Conservation (phyloP, 2,113 vertebrate species). For the Tragelaphus buxtoni region DNA sequence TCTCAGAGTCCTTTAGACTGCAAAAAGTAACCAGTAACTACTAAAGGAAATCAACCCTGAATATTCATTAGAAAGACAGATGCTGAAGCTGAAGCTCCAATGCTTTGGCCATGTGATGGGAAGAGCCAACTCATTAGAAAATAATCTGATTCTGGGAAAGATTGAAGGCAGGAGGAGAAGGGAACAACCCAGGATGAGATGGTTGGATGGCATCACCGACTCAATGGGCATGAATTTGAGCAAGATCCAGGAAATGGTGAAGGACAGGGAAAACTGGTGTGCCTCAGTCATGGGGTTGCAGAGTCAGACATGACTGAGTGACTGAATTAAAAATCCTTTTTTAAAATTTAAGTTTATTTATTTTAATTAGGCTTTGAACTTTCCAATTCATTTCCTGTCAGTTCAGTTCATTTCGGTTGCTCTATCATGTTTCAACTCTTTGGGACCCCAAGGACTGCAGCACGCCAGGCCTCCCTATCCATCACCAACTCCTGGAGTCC, state of each 20-base stretch:
- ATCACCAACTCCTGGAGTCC: background rate
- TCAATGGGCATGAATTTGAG: background rate
- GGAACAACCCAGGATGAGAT: background rate
- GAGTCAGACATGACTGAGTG: background rate
- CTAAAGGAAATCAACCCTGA: background rate
- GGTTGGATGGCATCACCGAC: background rate
- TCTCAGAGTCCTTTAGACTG: background rate
- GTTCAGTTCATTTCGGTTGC: background rate
- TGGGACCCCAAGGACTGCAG: rapidly evolving
- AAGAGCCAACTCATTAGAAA: background rate
- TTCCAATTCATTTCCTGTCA: background rate
- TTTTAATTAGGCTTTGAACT: background rate
- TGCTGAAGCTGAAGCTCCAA: background rate
- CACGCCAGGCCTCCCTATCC: rapidly evolving
- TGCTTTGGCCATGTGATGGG: background rate
- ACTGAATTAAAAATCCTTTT: background rate
- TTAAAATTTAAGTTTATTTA: too few relatives aligned
- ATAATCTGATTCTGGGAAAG: background rate
- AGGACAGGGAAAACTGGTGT: background rate
- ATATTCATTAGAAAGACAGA: background rate
- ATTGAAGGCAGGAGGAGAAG: background rate
- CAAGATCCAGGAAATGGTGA: background rate
- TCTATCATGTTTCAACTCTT: background rate
- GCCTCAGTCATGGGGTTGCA: background rate
- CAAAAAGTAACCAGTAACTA: background rate